Evolutionary conservation across 1,140 invertebrate species (phyloP).

Genomic region (Diprion similis): DNA sequence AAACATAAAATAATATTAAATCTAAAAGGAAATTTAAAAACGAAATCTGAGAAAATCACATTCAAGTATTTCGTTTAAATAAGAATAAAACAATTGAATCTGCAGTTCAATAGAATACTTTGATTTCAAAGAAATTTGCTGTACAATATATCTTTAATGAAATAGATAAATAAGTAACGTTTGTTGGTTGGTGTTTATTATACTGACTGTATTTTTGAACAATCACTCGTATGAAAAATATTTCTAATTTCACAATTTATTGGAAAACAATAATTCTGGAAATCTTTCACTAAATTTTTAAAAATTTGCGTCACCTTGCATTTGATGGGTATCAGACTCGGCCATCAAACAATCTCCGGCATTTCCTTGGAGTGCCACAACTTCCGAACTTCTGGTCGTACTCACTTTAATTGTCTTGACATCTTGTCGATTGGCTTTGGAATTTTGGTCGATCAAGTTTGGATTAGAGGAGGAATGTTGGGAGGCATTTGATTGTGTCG

Average conservation of each 20-base stretch:
- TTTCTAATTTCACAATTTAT: not conserved
- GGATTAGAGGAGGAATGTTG: constrained; percentile 58
- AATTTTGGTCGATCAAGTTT: constrained; percentile 42
- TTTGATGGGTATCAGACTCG: constrained; percentile 49
- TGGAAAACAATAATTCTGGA: not conserved
- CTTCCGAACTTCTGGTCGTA: constrained; percentile 51
- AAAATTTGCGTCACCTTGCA: constrained; percentile 42
- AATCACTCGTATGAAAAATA: not conserved
- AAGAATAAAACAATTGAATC: not conserved
- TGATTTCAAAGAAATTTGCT: constrained; percentile 28
- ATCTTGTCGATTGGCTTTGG: constrained; percentile 45
- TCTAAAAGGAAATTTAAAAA: not conserved
- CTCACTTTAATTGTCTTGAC: constrained; percentile 46
- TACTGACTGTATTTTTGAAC: constrained; percentile 9
- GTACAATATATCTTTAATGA: constrained; percentile 18
- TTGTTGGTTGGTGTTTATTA: constrained; percentile 12
- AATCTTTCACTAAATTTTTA: constrained; percentile 19
- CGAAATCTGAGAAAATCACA: not conserved
- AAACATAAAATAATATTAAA: not conserved
- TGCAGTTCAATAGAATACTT: constrained; percentile 40
- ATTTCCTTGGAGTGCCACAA: constrained; percentile 52
- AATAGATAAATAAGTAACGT: constrained; percentile 11
- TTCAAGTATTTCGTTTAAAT: not conserved
- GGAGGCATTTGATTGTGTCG: constrained; percentile 50
- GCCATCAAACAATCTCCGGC: constrained; percentile 46